phyloP scores from a whole-genome alignment of 2,113 vertebrate species.

The Pelobates fuscus region DNA sequence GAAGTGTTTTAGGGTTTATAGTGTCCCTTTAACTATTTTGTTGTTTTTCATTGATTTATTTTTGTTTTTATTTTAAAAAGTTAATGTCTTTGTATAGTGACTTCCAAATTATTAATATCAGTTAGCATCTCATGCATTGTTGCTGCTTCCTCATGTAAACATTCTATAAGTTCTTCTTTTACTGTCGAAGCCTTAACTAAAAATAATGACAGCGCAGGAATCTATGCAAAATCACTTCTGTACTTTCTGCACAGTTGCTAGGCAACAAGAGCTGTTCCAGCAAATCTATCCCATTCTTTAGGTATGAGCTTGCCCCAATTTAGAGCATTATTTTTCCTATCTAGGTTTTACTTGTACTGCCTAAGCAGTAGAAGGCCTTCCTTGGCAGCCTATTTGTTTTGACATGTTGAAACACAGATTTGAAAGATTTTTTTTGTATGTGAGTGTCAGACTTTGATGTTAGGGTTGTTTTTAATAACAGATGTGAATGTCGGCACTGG shows the following conservation, averaged over 20 bases:
- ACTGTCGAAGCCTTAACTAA: slow-evolving; percentile 20
- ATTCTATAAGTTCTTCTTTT: background rate
- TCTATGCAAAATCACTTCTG: slow-evolving; percentile 2
- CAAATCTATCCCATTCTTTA: slow-evolving; percentile 11
- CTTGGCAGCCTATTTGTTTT: slow-evolving; percentile 30
- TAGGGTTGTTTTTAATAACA: slow-evolving; percentile 30
- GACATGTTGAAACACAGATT: slow-evolving; percentile 36
- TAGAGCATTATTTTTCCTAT: slow-evolving; percentile 15
- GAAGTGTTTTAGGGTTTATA: no score
- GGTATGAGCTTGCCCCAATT: slow-evolving; percentile 32
- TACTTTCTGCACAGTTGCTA: slow-evolving; percentile 23
- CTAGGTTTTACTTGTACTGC: slow-evolving; percentile 24
- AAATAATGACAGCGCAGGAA: slow-evolving; percentile 11
- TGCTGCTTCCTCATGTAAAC: no score
- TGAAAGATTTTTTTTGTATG: background rate
- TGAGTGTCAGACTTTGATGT: slow-evolving; percentile 42
- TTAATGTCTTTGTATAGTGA: no score
- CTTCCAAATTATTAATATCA: no score
- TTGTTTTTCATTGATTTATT: no score
- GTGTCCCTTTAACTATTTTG: no score
- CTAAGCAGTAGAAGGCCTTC: background rate
- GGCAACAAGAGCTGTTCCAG: slow-evolving; percentile 20
- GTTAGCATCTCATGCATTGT: no score
- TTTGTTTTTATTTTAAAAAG: no score
- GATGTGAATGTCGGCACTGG: slow-evolving; percentile 7